Percentiles rank a stretch among this genome's conserved stretches.
Conservation (phyloP, 2,113 vertebrate genomes). For the human (Homo sapiens) region DNA sequence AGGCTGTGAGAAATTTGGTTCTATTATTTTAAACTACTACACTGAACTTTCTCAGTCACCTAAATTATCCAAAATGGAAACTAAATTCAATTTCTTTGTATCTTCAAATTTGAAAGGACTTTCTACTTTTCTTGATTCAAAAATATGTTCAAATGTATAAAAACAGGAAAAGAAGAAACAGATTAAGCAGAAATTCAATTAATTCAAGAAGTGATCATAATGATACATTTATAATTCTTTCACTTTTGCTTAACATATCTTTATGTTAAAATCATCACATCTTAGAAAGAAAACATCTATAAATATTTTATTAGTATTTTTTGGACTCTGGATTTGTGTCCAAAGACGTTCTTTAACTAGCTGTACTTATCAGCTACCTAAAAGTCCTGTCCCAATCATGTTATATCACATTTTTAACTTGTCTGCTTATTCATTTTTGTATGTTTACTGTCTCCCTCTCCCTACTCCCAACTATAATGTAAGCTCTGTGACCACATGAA, state of each 20-base stretch:
- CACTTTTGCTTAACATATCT: background rate
- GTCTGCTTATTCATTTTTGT: background rate
- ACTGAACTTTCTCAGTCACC: background rate
- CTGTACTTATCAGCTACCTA: background rate
- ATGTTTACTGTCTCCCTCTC: background rate
- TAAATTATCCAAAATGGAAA: conserved; percentile 28
- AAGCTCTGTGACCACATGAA: background rate
- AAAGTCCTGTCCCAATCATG: background rate
- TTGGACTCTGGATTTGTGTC: background rate
- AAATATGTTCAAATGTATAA: background rate
- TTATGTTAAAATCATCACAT: background rate
- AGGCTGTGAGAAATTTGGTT: conserved; percentile 1
- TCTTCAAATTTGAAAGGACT: conserved; percentile 2
- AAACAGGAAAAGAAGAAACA: background rate
- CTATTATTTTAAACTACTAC: background rate
- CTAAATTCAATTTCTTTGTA: background rate
- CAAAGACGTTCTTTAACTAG: background rate
- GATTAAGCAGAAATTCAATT: conserved; percentile 13
- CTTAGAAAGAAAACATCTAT: conserved; percentile 9
- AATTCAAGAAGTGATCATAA: background rate
- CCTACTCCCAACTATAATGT: background rate
- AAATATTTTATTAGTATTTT: background rate
- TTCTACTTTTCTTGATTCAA: background rate
- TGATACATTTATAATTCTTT: background rate
- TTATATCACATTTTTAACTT: background rate